Conservation (phyloP, 2,113 vertebrate species). For the Sylvilagus bachmani region DNA sequence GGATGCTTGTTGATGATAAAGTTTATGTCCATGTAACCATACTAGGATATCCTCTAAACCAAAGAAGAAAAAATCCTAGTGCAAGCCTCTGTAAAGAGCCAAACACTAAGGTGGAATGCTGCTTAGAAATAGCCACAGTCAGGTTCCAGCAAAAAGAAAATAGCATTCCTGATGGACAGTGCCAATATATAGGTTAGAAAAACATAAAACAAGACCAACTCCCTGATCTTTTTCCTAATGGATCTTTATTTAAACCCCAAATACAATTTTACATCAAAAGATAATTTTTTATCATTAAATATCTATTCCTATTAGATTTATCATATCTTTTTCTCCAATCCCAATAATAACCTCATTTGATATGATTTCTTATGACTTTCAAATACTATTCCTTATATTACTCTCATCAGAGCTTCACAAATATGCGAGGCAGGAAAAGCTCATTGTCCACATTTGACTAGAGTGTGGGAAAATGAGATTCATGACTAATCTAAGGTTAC, state of each 20-base stretch:
- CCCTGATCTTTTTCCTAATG: not conserved
- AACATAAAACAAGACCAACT: not conserved
- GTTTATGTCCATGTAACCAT: not conserved
- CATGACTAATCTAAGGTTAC: not conserved
- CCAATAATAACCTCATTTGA: not conserved
- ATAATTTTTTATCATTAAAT: not conserved
- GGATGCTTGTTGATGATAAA: not conserved
- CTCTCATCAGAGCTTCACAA: not conserved
- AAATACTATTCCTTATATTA: not conserved
- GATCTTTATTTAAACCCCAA: not conserved
- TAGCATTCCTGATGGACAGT: not conserved
- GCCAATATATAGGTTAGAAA: not conserved
- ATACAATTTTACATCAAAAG: not conserved
- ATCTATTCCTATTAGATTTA: not conserved
- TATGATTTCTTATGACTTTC: not conserved
- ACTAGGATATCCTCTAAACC: not conserved
- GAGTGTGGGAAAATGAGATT: not conserved
- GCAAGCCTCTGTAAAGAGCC: not conserved
- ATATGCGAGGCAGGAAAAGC: not conserved
- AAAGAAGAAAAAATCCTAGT: not conserved
- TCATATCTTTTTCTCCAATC: not conserved
- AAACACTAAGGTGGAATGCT: not conserved
- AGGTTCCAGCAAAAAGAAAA: not conserved
- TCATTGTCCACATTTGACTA: not conserved
- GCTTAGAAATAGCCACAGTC: not conserved